Evolutionary conservation across 2,888 invertebrate genomes (phyloP).

Genomic region (Habrosyne pyritoides): DNA sequence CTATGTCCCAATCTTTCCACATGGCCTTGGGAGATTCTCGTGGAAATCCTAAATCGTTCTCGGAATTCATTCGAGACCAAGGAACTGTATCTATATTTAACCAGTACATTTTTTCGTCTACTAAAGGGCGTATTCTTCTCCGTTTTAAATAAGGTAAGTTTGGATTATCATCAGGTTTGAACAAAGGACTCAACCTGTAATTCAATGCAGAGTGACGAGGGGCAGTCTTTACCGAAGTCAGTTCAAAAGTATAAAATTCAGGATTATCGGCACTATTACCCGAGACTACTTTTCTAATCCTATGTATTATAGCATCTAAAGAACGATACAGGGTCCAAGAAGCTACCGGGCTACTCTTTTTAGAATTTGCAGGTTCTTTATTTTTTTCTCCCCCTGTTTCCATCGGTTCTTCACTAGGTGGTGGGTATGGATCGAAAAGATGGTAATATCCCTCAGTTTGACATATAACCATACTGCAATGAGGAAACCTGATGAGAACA

Average conservation of each 20-base stretch:
- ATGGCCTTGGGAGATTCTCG: constrained; percentile 60
- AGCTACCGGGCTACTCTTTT: constrained; percentile 49
- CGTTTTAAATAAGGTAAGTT: constrained; percentile 64
- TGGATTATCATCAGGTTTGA: constrained; percentile 69
- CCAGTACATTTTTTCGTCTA: constrained; percentile 80
- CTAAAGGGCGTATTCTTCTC: constrained; percentile 53
- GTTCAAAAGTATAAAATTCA: constrained; percentile 83
- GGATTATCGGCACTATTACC: constrained; percentile 47
- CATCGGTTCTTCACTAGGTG: constrained; percentile 47
- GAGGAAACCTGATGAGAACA: constrained; percentile 83
- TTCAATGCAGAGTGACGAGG: constrained; percentile 73
- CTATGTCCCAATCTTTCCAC: constrained; percentile 88
- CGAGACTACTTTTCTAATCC: constrained; percentile 52
- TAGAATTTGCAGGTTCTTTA: constrained; percentile 22
- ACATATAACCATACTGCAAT: constrained; percentile 83
- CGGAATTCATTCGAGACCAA: constrained; percentile 67
- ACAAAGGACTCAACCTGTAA: constrained; percentile 72
- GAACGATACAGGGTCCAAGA: constrained; percentile 76
- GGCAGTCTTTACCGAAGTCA: constrained; percentile 81
- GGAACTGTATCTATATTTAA: constrained; percentile 66
- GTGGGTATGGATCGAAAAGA: constrained; percentile 85
- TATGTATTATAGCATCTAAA: constrained; percentile 56
- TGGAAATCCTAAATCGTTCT: constrained; percentile 65
- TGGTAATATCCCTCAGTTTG: constrained; percentile 82
- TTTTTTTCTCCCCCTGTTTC: constrained; percentile 16